These are phyloP conservation scores for Bombus waltoni DNA, from an alignment of 1,140 invertebrate species.

Conservation along the genomic window DNA sequence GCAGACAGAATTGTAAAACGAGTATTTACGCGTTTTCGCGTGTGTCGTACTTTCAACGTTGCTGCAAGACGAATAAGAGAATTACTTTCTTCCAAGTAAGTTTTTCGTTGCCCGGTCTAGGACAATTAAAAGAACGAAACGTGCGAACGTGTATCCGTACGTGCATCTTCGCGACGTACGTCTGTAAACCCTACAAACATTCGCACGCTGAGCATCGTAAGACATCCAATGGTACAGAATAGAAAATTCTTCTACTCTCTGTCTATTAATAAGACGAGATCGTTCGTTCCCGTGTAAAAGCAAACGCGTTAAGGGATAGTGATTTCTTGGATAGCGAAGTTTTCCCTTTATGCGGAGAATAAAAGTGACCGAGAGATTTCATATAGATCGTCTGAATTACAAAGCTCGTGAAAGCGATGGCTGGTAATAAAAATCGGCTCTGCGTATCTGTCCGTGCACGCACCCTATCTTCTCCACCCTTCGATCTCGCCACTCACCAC, in stretches of 20 bases:
- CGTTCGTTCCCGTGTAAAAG: not conserved
- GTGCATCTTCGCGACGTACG: too few species aligned
- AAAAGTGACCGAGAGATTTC: constrained; percentile 41
- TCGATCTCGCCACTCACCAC: constrained; percentile 33
- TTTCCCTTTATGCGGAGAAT: constrained; percentile 36
- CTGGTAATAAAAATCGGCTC: constrained; percentile 59
- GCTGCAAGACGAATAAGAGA: not conserved
- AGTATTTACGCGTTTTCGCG: constrained; percentile 23
- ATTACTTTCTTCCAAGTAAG: too few species aligned
- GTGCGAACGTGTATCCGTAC: too few species aligned
- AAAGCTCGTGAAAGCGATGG: constrained; percentile 47
- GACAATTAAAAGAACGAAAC: too few species aligned
- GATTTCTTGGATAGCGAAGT: not conserved
- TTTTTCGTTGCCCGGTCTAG: too few species aligned
- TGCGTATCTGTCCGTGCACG: constrained; percentile 52
- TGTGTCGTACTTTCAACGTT: not conserved
- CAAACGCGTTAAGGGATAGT: constrained; percentile 5
- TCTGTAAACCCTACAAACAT: too few species aligned
- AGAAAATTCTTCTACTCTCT: too few species aligned
- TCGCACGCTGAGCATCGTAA: too few species aligned
- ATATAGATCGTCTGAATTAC: constrained; percentile 54
- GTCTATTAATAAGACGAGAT: not conserved
- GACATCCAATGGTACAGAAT: too few species aligned
- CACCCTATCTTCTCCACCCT: constrained; percentile 38
- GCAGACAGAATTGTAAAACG: not conserved